A percentile compares a stretch with the other conserved stretches of the same genome.
These are phyloP conservation scores for Alosa alosa DNA, from an alignment of 2,113 vertebrate genomes.

Conservation along the genomic window DNA sequence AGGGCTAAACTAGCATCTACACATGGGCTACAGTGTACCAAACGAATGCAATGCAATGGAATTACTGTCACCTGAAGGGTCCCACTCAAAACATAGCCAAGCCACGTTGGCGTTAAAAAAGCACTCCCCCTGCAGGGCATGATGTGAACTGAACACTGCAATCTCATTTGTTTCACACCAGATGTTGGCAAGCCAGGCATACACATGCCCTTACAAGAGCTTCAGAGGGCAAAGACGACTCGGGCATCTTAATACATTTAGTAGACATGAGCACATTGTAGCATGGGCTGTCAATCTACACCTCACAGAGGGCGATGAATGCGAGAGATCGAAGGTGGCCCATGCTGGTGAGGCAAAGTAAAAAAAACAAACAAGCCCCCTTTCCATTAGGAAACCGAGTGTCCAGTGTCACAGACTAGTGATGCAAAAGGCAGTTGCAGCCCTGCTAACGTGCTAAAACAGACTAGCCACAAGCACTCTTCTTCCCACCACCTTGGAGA, in stretches of 20 bases:
- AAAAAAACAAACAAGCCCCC: neutral
- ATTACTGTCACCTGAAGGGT: neutral
- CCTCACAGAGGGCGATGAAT: neutral
- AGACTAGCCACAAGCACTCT: neutral
- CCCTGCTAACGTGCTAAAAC: neutral
- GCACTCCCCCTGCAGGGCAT: neutral
- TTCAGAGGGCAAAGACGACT: neutral
- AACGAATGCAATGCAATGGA: neutral
- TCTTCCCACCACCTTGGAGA: neutral
- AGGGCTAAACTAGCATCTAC: neutral
- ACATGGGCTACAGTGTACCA: neutral
- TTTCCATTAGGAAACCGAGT: neutral
- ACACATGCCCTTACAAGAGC: neutral
- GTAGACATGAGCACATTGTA: neutral
- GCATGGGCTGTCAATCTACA: neutral
- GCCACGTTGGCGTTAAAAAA: neutral
- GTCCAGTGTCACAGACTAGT: neutral
- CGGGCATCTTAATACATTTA: neutral
- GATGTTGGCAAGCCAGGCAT: neutral
- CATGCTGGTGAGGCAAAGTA: neutral
- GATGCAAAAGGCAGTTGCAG: neutral
- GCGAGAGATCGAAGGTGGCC: neutral
- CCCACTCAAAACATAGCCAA: neutral
- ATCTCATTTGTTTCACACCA: slow-evolving; percentile 5
- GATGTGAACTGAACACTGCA: neutral